Percentiles rank a stretch among this genome's conserved stretches.
These are phyloP conservation scores for Asarcornis scutulata DNA, from an alignment of 2,113 vertebrate species.

Conservation along the genomic window DNA sequence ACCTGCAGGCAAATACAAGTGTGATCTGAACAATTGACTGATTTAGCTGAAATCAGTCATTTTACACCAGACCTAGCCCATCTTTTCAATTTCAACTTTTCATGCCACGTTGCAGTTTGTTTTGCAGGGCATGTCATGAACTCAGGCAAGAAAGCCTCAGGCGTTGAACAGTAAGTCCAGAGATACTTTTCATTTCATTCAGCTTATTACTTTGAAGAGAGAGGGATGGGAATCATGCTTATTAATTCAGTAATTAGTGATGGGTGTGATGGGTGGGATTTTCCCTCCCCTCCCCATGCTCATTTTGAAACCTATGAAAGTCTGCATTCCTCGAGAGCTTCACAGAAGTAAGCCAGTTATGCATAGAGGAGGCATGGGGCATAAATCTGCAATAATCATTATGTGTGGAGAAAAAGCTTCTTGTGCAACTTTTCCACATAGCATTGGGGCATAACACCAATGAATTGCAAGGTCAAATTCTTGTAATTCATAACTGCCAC, in stretches of 20 bases:
- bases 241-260: neutral
- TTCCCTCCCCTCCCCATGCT: neutral
- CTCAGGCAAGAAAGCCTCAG: neutral
- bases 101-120: neutral
- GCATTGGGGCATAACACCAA: neutral
- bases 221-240: neutral
- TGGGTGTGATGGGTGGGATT: neutral
- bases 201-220: neutral
- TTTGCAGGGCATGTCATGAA: neutral
- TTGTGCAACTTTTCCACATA: constrained; percentile 42
- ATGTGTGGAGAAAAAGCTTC: constrained; percentile 21
- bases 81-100: neutral
- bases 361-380: neutral
- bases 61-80: neutral
- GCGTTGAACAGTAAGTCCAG: neutral
- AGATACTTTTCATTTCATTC: neutral
- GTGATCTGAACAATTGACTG: neutral
- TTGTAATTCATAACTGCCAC: constrained; percentile 41
- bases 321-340: neutral
- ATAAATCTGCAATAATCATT: constrained; percentile 54
- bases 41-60: neutral
- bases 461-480: constrained; percentile 55
- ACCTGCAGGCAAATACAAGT: neutral
- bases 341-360: neutral
- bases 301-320: neutral